Evolutionary conservation across 2,113 vertebrate species (phyloP).

Genomic region (Mellivora capensis): DNA sequence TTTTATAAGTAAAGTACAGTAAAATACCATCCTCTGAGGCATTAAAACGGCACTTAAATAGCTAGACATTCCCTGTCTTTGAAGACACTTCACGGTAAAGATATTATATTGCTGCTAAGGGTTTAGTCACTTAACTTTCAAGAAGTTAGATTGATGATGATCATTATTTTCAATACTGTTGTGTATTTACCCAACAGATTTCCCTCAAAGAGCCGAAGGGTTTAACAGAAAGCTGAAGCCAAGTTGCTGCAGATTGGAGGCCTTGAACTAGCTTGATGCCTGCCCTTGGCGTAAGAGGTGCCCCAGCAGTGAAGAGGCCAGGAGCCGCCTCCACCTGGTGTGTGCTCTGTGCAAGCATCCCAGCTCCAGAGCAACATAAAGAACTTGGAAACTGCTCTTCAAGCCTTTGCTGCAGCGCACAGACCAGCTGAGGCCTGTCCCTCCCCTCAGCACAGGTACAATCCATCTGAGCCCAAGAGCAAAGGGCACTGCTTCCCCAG

Average conservation of each 20-base stretch:
- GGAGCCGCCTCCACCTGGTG: not conserved
- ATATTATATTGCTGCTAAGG: constrained; percentile 33
- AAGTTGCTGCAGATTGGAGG: not conserved
- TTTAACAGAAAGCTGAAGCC: not conserved
- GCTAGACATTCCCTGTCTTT: not conserved
- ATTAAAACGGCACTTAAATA: constrained; percentile 31
- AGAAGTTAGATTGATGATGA: constrained; percentile 18
- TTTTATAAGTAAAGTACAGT: constrained; percentile 14
- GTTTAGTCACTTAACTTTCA: constrained; percentile 42
- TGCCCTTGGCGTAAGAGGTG: not conserved
- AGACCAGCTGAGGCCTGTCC: not conserved
- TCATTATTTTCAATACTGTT: constrained; percentile 52
- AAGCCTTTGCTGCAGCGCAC: not conserved
- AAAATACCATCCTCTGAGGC: constrained; percentile 12
- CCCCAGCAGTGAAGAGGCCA: not conserved
- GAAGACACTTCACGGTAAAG: constrained; percentile 24
- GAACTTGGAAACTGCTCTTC: not conserved
- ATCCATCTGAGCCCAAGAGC: not conserved
- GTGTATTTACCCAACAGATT: not conserved
- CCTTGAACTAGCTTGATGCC: not conserved
- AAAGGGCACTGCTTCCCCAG: not conserved
- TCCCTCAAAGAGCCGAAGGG: not conserved
- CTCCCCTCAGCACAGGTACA: too few species aligned
- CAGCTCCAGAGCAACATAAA: not conserved
- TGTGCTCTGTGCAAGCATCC: not conserved